Conservation (phyloP, 2,888 invertebrate species). For the Mythimna pallens region DNA sequence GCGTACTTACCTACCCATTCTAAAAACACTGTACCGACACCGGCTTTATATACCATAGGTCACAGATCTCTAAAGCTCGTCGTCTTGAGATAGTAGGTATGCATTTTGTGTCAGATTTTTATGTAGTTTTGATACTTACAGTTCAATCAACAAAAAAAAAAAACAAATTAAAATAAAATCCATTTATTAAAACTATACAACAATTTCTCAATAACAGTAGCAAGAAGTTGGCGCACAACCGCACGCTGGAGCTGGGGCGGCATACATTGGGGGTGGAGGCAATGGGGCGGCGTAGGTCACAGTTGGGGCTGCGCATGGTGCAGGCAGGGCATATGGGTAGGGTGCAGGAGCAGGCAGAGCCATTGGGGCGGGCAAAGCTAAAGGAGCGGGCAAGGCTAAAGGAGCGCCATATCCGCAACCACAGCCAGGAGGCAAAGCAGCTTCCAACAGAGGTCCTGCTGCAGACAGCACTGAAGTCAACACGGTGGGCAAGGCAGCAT, state of each 20-base stretch:
- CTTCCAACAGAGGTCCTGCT: slow-evolving; percentile 73
- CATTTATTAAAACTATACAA: slow-evolving; percentile 27
- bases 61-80: too few relatives aligned
- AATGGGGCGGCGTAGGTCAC: slow-evolving; percentile 32
- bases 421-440: slow-evolving; percentile 59
- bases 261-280: slow-evolving; percentile 44
- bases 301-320: slow-evolving; percentile 32
- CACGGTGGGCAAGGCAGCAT: slow-evolving; percentile 75
- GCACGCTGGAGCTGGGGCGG: slow-evolving; percentile 55
- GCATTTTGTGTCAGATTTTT: too few relatives aligned
- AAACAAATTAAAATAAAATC: not conserved
- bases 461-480: slow-evolving; percentile 74
- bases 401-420: slow-evolving; percentile 17
- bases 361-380: slow-evolving; percentile 32
- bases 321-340: slow-evolving; percentile 28
- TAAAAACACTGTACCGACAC: too few relatives aligned
- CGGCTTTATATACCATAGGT: too few relatives aligned
- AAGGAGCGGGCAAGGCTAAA: slow-evolving; percentile 10
- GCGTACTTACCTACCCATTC: too few relatives aligned
- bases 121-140: too few relatives aligned
- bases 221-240: slow-evolving; percentile 38
- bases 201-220: slow-evolving; percentile 19
- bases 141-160: not conserved
- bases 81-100: too few relatives aligned
- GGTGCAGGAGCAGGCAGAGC: slow-evolving; percentile 5